Evolutionary conservation across 1,140 invertebrate genomes (phyloP).

Genomic region (Macrobrachium rosenbergii): DNA sequence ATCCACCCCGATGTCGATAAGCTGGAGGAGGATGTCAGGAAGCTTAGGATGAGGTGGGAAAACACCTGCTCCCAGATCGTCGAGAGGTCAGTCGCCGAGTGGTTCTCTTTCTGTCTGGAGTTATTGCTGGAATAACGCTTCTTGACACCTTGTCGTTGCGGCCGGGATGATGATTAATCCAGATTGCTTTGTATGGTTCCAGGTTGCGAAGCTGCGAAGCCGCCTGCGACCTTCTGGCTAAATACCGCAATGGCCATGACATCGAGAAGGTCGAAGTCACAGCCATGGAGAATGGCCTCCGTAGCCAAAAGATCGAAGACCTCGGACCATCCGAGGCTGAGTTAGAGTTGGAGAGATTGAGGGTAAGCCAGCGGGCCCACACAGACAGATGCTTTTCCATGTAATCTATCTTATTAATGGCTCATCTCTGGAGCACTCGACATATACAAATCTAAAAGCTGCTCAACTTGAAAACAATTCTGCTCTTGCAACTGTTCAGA

Average conservation of each 20-base stretch:
- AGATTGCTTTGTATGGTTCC: constrained; percentile 60
- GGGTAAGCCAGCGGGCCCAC: constrained; percentile 61
- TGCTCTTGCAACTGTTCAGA: constrained; percentile 14
- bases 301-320: constrained; percentile 74
- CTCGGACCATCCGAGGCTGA: constrained; percentile 75
- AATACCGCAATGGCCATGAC: constrained; percentile 87
- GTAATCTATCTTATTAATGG: constrained; percentile 27
- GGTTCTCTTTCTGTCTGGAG: background rate
- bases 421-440: background rate
- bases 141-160: background rate
- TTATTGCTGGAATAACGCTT: background rate
- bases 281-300: constrained; percentile 82
- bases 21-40: constrained; percentile 92
- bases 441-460: background rate
- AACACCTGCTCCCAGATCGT: constrained; percentile 90
- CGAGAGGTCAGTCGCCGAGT: constrained; percentile 78
- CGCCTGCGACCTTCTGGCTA: constrained; percentile 86
- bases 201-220: constrained; percentile 88
- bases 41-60: constrained; percentile 90
- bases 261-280: constrained; percentile 91
- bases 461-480: constrained; percentile 22
- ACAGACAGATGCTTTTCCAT: constrained; percentile 36
- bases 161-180: too few relatives aligned
- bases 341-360: constrained; percentile 76
- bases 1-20: constrained; percentile 89